Evolutionary conservation across 2,113 vertebrate genomes (phyloP).

Genomic region (Callocephalon fimbriatum): DNA sequence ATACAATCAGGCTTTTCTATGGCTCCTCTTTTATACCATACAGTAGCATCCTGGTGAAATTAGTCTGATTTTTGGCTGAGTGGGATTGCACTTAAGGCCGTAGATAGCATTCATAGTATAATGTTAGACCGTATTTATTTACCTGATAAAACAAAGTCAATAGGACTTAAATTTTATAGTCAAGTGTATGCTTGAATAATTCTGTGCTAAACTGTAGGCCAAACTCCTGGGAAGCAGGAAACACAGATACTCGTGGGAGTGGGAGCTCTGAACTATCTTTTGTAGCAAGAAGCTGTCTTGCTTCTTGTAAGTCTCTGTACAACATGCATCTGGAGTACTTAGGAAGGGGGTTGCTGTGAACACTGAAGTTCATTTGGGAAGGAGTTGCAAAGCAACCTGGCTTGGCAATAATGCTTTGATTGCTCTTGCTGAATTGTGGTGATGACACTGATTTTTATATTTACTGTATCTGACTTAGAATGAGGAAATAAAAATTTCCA

Average conservation of each 20-base stretch:
- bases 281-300: not conserved
- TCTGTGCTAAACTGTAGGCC: not conserved
- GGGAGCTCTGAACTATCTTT: not conserved
- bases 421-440: not conserved
- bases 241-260: not conserved
- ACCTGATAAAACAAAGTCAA: not conserved
- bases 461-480: not conserved
- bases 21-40: not conserved
- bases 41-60: not conserved
- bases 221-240: not conserved
- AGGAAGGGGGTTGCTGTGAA: not conserved
- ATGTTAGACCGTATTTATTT: not conserved
- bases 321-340: fast-evolving
- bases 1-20: not conserved
- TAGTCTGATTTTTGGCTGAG: not conserved
- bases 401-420: not conserved
- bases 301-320: not conserved
- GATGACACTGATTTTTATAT: not conserved
- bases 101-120: not conserved
- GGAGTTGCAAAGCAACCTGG: not conserved
- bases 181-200: not conserved
- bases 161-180: not conserved
- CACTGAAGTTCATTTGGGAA: not conserved
- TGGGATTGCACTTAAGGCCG: not conserved
- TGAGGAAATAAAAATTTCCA: not conserved